A percentile compares a stretch with the other conserved stretches of the same genome.
Evolutionary conservation across 2,797 vertebrate genomes (phyloP).

Genomic region (Coluber constrictor): DNA sequence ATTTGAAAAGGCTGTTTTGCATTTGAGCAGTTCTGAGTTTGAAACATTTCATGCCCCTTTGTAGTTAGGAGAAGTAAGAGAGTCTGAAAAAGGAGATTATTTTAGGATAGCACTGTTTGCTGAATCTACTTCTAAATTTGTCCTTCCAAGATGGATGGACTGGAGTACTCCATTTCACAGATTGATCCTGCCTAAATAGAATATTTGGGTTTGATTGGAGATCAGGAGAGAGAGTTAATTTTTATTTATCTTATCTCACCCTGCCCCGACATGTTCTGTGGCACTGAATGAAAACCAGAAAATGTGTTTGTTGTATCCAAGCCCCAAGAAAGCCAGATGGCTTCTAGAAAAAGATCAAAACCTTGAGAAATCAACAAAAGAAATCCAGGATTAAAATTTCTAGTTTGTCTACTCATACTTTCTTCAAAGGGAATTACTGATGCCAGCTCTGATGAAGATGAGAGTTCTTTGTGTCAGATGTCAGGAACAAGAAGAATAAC

Average conservation of each 20-base stretch:
- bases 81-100: neutral
- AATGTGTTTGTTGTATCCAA: neutral
- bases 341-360: neutral
- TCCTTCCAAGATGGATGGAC: neutral
- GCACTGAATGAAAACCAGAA: neutral
- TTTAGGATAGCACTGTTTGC: neutral
- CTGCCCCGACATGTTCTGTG: neutral
- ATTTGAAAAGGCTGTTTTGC: neutral
- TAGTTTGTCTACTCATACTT: conserved; percentile 9
- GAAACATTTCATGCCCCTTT: neutral
- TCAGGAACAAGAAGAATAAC: conserved; percentile 49
- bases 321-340: neutral
- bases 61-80: neutral
- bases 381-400: neutral
- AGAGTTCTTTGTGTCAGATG: conserved; percentile 41
- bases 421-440: conserved; percentile 60
- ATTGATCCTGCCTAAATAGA: neutral
- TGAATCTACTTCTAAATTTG: neutral
- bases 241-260: neutral
- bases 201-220: neutral
- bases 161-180: neutral
- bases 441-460: conserved; percentile 62
- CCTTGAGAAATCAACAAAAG: neutral
- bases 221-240: neutral
- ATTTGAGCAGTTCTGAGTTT: neutral